These are phyloP conservation scores for Sympetrum striolatum DNA, from an alignment of 2,888 invertebrate genomes.

Conservation along the genomic window DNA sequence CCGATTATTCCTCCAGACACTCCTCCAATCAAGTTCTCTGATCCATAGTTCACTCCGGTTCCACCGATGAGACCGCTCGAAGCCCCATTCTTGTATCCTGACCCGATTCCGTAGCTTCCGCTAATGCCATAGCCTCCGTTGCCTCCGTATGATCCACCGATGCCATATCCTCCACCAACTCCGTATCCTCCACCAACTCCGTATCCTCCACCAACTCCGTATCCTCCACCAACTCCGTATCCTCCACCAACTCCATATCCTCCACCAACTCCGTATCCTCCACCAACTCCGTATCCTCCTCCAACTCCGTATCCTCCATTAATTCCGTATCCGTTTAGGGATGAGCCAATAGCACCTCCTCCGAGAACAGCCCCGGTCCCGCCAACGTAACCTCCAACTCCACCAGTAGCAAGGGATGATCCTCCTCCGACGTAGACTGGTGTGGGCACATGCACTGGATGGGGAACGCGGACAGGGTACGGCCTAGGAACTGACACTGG, in stretches of 20 bases:
- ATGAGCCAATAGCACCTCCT: slow-evolving; percentile 61
- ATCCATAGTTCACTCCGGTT: not conserved
- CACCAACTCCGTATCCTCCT: not conserved
- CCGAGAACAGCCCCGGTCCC: not conserved
- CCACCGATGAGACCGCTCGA: not conserved
- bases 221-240: not conserved
- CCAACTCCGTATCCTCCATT: not conserved
- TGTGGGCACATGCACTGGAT: not conserved
- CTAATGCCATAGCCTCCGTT: too few relatives aligned
- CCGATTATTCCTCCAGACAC: not conserved
- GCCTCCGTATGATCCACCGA: too few relatives aligned
- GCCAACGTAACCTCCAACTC: slow-evolving; percentile 61
- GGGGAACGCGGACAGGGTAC: not conserved
- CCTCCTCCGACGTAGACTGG: not conserved
- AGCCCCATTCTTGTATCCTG: not conserved
- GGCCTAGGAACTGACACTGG: not conserved
- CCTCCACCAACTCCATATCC: not conserved
- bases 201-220: not conserved
- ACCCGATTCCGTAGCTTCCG: too few relatives aligned
- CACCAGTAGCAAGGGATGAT: slow-evolving; percentile 54
- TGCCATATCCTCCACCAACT: not conserved
- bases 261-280: not conserved
- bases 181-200: not conserved
- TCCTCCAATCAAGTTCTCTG: not conserved
- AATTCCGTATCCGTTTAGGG: slow-evolving; percentile 60